Evolutionary conservation across 92 coral and sea anemone genomes (phyloP).

Genomic region (Chrysogorgia sp.): DNA sequence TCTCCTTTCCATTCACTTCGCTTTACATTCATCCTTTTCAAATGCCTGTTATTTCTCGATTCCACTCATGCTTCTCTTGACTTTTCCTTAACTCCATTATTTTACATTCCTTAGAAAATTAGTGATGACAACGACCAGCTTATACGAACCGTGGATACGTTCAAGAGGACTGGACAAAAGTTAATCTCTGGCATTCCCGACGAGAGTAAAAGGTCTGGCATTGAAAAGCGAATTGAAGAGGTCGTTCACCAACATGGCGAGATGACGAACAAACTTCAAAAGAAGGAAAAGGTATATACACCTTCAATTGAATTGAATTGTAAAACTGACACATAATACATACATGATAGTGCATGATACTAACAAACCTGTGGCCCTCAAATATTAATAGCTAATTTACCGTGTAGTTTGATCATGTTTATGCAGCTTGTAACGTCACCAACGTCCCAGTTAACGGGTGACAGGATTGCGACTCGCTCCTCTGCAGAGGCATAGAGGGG

Average conservation of each 20-base stretch:
- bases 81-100: not conserved
- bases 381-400: too few species aligned
- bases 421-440: too few species aligned
- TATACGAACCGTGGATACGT: constrained; percentile 85
- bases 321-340: too few species aligned
- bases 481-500: too few species aligned
- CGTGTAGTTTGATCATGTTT: too few species aligned
- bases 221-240: constrained; percentile 87
- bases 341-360: too few species aligned
- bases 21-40: too few species aligned
- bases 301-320: not conserved
- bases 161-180: constrained; percentile 77
- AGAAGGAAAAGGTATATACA: constrained; percentile 75
- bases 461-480: too few species aligned
- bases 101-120: constrained; percentile 62
- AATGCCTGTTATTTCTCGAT: not conserved
- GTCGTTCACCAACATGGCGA: constrained; percentile 87
- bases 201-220: constrained; percentile 70
- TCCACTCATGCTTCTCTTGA: not conserved
- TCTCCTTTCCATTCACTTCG: too few species aligned
- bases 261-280: constrained; percentile 77
- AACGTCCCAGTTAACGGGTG: too few species aligned
- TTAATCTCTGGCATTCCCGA: constrained; percentile 79
- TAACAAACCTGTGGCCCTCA: too few species aligned
- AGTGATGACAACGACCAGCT: constrained; percentile 78